Evolutionary conservation across 2,113 vertebrate species (phyloP), one percentile per base, ranked within the genome.

Genomic region (Pomatorhinus ruficollis): DNA sequence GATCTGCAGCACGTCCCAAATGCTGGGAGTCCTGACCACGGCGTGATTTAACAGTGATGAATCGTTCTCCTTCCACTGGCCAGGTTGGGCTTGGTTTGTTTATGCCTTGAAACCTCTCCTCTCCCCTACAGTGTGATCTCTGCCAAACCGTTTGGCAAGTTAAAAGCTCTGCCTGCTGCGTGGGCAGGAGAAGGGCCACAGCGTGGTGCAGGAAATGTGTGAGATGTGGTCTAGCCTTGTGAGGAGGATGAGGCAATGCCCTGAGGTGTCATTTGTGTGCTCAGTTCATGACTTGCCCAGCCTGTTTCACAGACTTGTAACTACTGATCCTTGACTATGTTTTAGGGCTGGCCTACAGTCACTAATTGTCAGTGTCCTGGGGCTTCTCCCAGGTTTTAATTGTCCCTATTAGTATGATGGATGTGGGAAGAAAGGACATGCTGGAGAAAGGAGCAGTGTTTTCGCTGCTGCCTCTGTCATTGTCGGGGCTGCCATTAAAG

Each of bases 331-430:
- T 74, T 64, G 17, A 11, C 16, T 53, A 1, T 37, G 27, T 71
- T 81, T 83, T 56, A 78, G 56, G 33, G 25, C 35, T 77, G 28
- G 42, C 72, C 88, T 81, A 27, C 61, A 59, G 79, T 71, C 53
- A 59, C 52, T 86, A 69, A 50, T 56, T 88, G 72, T 44, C 85
- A 23, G 63, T 59, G 50, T 77, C 66, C 68, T 68, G 71, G 35
- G 89, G 42, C 79, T 93, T 83, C 44, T 86, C 83, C 45, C 56
- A 71, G n/a, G 23, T 71, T 87, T 90, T 90, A 81, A 75, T 91
- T 63, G 56, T 49, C 40, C 31, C 35, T 90, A 0, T 91, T 88
- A 60, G 12, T 61, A 4, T 87, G 81, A 80, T 42, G 40, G 60
- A 78, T 81, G 28, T 25, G 69, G 74, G 72, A 64, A 71, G 64